Percentiles rank a stretch among this genome's conserved stretches.
Evolutionary conservation across 2,797 vertebrate genomes (phyloP).

Genomic region (Danio aesculapii): DNA sequence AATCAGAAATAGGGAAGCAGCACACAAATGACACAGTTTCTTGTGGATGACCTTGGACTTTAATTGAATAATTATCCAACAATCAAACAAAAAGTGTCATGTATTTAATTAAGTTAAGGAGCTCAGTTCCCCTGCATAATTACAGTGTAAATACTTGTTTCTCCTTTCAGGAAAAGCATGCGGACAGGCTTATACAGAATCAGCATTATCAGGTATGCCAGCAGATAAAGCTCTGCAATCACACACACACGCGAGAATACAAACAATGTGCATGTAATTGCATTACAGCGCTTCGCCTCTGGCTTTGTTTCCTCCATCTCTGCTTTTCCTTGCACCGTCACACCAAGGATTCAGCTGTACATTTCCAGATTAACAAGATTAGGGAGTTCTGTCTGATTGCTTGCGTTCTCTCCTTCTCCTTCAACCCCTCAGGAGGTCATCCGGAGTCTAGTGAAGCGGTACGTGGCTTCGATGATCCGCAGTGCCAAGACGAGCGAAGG

Average conservation of each 20-base stretch:
- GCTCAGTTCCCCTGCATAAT: slow-evolving; percentile 7
- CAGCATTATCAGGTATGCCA: slow-evolving; percentile 93
- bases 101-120: not conserved
- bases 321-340: not conserved
- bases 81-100: not conserved
- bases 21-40: not conserved
- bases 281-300: not conserved
- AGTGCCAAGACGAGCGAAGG: slow-evolving; percentile 96
- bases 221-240: slow-evolving; percentile 23
- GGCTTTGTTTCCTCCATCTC: not conserved
- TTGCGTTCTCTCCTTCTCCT: slow-evolving; percentile 20
- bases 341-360: slow-evolving; percentile 14
- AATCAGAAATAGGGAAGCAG: not conserved
- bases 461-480: slow-evolving; percentile 95
- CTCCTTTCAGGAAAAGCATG: slow-evolving; percentile 88
- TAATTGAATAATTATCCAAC: not conserved
- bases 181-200: slow-evolving; percentile 94
- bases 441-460: slow-evolving; percentile 93
- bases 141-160: slow-evolving; percentile 41
- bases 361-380: slow-evolving; percentile 36
- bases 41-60: not conserved
- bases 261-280: slow-evolving; percentile 27
- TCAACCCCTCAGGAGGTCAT: slow-evolving; percentile 88
- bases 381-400: slow-evolving; percentile 11
- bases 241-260: slow-evolving; percentile 6